phyloP scores from a whole-genome alignment of 2,797 vertebrate genomes.

The Onychomys leucogaster region DNA sequence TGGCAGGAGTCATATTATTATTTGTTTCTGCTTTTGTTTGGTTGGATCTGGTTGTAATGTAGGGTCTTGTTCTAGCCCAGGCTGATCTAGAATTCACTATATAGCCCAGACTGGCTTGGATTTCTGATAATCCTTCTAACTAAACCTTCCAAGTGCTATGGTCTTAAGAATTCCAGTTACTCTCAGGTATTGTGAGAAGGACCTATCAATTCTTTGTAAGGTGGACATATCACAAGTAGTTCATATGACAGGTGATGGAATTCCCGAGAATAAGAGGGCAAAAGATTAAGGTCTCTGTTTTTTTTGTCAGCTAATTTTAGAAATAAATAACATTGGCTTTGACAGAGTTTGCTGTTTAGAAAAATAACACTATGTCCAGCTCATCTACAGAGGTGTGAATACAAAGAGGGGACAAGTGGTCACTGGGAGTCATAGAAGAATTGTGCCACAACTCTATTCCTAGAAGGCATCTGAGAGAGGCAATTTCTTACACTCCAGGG shows the following conservation, averaged over 20 bases:
- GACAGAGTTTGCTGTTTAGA: background rate
- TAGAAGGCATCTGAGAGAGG: background rate
- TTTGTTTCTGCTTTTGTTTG: background rate
- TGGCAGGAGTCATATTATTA: slow-evolving; percentile 11
- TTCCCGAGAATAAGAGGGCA: background rate
- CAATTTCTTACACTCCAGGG: background rate
- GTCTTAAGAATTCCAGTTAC: background rate
- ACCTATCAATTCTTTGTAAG: background rate
- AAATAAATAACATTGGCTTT: background rate
- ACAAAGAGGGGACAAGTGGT: background rate
- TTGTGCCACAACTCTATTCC: background rate
- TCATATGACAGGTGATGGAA: background rate
- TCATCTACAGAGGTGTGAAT: background rate
- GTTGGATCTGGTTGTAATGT: background rate
- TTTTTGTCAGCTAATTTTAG: slow-evolving; percentile 35
- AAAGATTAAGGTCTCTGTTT: background rate
- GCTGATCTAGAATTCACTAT: background rate
- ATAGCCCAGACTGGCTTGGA: too few relatives aligned
- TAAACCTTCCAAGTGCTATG: background rate
- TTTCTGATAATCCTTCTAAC: background rate
- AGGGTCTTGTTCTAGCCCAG: background rate
- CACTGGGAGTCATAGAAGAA: background rate
- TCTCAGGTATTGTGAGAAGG: background rate
- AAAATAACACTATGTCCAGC: background rate
- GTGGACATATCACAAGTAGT: background rate